These are phyloP conservation scores for Bombus waltoni DNA, from an alignment of 1,140 invertebrate genomes.

Conservation along the genomic window DNA sequence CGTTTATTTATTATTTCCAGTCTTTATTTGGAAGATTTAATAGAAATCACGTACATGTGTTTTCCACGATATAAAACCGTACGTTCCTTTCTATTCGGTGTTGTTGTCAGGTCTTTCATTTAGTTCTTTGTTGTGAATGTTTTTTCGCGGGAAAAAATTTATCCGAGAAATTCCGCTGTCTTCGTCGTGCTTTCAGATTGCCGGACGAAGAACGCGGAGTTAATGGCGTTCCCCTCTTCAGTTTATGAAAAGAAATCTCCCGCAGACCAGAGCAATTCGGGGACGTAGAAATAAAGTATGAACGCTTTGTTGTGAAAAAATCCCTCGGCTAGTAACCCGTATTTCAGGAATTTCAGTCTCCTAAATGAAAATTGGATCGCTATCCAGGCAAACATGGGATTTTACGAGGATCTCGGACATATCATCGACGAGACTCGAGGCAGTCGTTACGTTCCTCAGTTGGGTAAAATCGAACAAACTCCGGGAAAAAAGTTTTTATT, in stretches of 20 bases:
- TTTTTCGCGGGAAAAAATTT: slow-evolving; percentile 56
- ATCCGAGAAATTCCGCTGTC: slow-evolving; percentile 49
- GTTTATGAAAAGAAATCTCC: slow-evolving; percentile 57
- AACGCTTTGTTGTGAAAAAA: background rate
- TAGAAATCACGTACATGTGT: too few species aligned
- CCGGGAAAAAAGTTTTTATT: background rate
- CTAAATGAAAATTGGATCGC: slow-evolving; percentile 4
- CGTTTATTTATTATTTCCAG: background rate
- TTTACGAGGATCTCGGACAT: too few species aligned
- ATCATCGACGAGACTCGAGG: background rate
- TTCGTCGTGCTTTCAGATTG: slow-evolving; percentile 44
- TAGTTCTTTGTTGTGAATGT: background rate
- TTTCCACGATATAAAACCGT: background rate
- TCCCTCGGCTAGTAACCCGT: background rate
- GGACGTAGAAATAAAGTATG: slow-evolving; percentile 41
- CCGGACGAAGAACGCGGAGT: slow-evolving; percentile 41
- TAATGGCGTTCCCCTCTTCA: slow-evolving; percentile 49
- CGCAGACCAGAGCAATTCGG: slow-evolving; percentile 30
- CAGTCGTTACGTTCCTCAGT: background rate
- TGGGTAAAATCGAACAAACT: background rate
- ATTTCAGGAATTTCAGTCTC: background rate
- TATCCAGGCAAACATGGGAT: background rate
- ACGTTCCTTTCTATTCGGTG: background rate
- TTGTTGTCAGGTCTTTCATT: background rate
- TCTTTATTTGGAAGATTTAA: background rate